Base-by-base conservation (phyloP, 2,797 vertebrate genomes). In the Tenualosa ilisha region DNA sequence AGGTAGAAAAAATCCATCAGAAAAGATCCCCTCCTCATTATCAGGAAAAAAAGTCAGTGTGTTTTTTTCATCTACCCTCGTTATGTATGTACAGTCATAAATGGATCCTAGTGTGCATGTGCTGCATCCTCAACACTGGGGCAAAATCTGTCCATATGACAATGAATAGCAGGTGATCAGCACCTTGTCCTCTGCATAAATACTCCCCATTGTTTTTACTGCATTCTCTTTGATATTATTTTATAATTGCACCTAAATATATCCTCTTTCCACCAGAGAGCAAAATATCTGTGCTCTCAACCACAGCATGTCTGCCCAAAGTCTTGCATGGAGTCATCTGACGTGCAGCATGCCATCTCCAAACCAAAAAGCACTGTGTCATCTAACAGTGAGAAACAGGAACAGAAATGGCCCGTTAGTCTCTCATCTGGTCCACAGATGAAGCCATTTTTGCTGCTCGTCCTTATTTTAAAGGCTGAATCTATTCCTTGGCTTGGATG, bases 361-460 rank as follows among this genome's bases (percentile, higher is more conserved):
- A 43, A 43, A 79, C 17, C 37, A 17, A 17, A 79, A 79, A 43
- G 17, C 37, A 46, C 72, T 79, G 40, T 46, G 15, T 11, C 0
- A 40, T 46, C 20, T 12, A 5, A 46, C 26, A 79, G 37, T 79
- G 72, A 79, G 37, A 46, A 24, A 79, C 46, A 22, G 40, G 20
- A 40, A 46, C 17, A 20, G 40, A 43, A 46, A 79, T 79, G 40
- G 72, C 15, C 40, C 9, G 5, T 79, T 40, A 79, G 72, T 79
- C 72, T 46, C 72, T 79, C 72, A 79, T 79, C 72, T 79, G 72
- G 40, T 46, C 15, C 40, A 22, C 13, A 79, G 72, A 22, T 43
- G 17, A 79, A 79, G 72, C 72, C 40, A 79, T 79, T 79, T 79
- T 46, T 46, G 72, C 40, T 2, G 31, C 81, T 31, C 50, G 56